Conservation (phyloP, 2,113 vertebrate genomes). For the Gasterosteus aculeatus region DNA sequence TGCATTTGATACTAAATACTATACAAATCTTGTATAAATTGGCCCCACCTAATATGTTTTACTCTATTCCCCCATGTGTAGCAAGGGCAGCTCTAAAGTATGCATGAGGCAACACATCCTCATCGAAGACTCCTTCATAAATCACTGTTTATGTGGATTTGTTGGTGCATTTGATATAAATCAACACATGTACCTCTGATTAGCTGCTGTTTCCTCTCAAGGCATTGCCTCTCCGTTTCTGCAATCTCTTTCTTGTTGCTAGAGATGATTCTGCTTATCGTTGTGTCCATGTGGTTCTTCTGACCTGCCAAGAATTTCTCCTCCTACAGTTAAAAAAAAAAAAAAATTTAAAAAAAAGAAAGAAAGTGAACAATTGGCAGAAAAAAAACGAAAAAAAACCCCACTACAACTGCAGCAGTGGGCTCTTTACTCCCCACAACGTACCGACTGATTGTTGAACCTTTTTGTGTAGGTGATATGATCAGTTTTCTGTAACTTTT, state of each 20-base stretch:
- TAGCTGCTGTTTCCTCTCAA: conserved; percentile 90
- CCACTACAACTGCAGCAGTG: neutral
- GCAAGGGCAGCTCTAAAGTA: neutral
- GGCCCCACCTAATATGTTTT: neutral
- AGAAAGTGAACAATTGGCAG: neutral
- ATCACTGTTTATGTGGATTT: neutral
- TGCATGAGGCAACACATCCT: neutral
- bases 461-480: neutral
- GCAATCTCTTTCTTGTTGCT: conserved; percentile 91
- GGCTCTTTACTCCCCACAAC: neutral
- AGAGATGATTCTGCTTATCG: conserved; percentile 85
- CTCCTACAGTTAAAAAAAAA: conserved; percentile 79
- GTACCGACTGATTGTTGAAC: neutral
- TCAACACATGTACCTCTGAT: conserved; percentile 80
- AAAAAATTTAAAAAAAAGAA: neutral
- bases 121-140: neutral
- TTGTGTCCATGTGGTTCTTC: conserved; percentile 85
- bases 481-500: neutral
- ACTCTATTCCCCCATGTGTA: no score
- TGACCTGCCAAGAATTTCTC: conserved; percentile 86
- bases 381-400: neutral
- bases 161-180: neutral
- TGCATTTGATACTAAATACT: neutral
- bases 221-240: conserved; percentile 88
- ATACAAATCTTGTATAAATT: neutral